These are phyloP conservation scores for Monopterus albus DNA, from an alignment of 2,113 vertebrate genomes.

Conservation along the genomic window DNA sequence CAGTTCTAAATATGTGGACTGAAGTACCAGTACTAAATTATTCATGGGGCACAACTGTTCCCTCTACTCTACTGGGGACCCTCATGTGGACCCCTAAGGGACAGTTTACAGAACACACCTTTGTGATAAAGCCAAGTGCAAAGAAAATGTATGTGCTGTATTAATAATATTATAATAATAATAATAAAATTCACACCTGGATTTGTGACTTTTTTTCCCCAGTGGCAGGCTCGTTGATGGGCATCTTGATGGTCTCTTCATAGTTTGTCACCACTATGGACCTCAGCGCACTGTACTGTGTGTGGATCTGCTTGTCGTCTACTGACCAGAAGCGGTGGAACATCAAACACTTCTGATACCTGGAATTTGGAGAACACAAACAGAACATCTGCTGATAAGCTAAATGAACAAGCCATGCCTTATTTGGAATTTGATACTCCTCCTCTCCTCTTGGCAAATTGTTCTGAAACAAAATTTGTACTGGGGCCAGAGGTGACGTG, in stretches of 20 bases:
- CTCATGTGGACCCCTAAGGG: neutral
- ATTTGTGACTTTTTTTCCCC: constrained; percentile 86
- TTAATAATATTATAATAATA: no score
- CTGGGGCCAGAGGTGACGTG: neutral
- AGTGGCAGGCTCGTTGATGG: constrained; percentile 85
- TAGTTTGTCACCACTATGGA: constrained; percentile 88
- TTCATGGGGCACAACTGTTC: neutral
- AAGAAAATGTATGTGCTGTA: no score
- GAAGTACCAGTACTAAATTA: neutral
- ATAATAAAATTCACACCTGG: constrained; percentile 80
- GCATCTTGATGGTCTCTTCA: constrained; percentile 89
- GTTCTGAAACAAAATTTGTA: neutral
- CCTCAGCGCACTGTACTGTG: constrained; percentile 84
- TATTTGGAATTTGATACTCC: neutral
- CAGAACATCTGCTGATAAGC: neutral
- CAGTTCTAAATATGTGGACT: neutral
- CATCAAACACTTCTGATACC: constrained; percentile 86
- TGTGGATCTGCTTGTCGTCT: constrained; percentile 88
- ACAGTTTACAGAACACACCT: neutral
- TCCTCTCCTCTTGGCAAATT: neutral
- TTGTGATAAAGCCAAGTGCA: neutral
- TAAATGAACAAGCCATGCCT: neutral
- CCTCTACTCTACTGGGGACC: no score
- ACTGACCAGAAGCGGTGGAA: constrained; percentile 90
- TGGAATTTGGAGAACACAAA: constrained; percentile 52